phyloP scores from a whole-genome alignment of 2,888 invertebrate genomes.

The Rhaphigaster nebulosa region DNA sequence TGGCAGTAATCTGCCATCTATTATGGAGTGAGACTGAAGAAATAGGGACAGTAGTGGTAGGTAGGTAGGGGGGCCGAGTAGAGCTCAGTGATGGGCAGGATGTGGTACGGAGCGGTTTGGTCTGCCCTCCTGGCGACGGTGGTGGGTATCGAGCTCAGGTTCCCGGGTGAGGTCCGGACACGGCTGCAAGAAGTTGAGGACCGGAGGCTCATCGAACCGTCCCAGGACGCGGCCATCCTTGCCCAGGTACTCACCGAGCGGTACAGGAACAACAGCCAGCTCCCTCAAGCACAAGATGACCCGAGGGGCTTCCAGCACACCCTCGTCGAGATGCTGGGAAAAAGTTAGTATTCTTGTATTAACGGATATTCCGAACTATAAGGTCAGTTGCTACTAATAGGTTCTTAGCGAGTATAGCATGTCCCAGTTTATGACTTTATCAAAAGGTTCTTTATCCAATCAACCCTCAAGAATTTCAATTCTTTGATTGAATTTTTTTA shows the following conservation, averaged over 20 bases:
- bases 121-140: not conserved
- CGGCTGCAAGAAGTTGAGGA: conserved; percentile 37
- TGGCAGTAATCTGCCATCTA: not conserved
- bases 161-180: conserved; percentile 59
- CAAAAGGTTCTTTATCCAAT: not conserved
- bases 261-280: conserved; percentile 61
- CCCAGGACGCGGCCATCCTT: conserved; percentile 62
- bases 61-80: not conserved
- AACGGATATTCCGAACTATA: conserved; percentile 7
- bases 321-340: conserved; percentile 86
- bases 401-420: not conserved
- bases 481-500: too few relatives aligned
- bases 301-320: conserved; percentile 75
- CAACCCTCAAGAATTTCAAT: too few relatives aligned
- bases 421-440: too few relatives aligned
- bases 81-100: conserved; percentile 54
- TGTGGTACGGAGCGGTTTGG: conserved; percentile 53
- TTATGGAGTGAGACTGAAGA: not conserved
- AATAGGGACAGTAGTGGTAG: conserved; percentile 11
- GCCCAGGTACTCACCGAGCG: conserved; percentile 61
- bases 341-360: conserved; percentile 76
- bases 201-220: conserved; percentile 33
- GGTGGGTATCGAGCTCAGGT: conserved; percentile 60
- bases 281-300: conserved; percentile 70
- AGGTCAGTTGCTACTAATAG: conserved; percentile 30